Percentiles rank a stretch among this genome's conserved stretches.
Conservation (phyloP, 2,113 vertebrate species). For the Pipra filicauda region DNA sequence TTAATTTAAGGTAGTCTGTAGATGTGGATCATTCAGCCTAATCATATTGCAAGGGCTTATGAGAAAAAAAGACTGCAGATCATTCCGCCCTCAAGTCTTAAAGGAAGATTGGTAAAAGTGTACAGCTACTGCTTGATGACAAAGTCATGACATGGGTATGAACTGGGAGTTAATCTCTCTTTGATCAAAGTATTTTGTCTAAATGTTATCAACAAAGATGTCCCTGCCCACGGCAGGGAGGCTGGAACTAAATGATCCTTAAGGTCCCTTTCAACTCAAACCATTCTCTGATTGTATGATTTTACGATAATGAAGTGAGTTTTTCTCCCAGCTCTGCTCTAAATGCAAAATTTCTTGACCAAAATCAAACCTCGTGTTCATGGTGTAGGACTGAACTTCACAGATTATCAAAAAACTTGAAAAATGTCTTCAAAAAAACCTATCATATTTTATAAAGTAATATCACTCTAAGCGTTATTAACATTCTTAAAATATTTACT, state of each 20-base stretch:
- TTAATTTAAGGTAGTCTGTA: neutral
- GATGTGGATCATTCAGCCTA: neutral
- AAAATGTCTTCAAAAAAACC: neutral
- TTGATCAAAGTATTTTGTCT: neutral
- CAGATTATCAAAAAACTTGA: neutral
- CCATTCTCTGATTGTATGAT: neutral
- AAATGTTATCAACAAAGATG: accelerated
- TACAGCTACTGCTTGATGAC: accelerated
- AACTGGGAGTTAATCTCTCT: neutral
- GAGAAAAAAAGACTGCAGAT: neutral
- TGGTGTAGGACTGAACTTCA: neutral
- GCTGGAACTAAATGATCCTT: neutral
- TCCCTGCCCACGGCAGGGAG: too few species aligned
- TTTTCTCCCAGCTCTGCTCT: neutral
- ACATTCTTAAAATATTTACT: neutral
- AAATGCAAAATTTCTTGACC: neutral
- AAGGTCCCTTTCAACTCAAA: neutral
- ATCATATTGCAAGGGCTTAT: neutral
- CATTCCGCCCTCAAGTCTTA: neutral
- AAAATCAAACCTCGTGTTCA: neutral
- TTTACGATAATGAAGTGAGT: accelerated
- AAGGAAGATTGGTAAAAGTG: neutral
- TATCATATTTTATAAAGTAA: neutral
- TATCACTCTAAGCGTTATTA: neutral
- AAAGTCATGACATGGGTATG: neutral